A percentile compares a stretch with the other conserved stretches of the same genome.
Conservation (phyloP, 2,113 vertebrate genomes). For the Paratilapia polleni region DNA sequence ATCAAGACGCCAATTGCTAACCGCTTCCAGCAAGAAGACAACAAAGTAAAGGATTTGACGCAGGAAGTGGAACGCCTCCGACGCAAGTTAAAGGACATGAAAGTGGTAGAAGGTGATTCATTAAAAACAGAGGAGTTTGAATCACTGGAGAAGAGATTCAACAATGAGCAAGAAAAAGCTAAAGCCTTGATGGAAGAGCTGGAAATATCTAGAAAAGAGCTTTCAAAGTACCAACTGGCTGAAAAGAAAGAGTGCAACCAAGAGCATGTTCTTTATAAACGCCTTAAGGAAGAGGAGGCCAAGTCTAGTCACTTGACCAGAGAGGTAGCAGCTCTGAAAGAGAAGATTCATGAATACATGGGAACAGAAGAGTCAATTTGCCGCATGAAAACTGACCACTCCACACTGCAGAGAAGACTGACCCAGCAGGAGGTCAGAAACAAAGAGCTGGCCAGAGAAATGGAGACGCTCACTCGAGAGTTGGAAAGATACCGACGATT, state of each 20-base stretch:
- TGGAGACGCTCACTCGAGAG: conserved; percentile 91
- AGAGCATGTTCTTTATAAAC: conserved; percentile 90
- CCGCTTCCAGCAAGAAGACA: conserved; percentile 90
- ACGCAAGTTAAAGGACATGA: conserved; percentile 92
- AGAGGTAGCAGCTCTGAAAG: conserved; percentile 93
- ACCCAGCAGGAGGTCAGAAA: conserved; percentile 94
- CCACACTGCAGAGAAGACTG: conserved; percentile 89
- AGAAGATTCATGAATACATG: conserved; percentile 95
- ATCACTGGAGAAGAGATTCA: conserved; percentile 88
- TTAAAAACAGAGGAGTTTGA: conserved; percentile 92
- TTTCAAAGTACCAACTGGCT: conserved; percentile 90
- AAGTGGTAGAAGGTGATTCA: conserved; percentile 91
- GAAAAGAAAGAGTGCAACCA: conserved; percentile 93
- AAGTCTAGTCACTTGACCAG: conserved; percentile 92
- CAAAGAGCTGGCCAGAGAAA: conserved; percentile 92
- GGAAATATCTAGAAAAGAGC: conserved; percentile 87
- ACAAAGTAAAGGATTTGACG: conserved; percentile 94
- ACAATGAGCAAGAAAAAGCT: conserved; percentile 87
- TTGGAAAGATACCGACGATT: conserved; percentile 92
- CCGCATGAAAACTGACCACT: conserved; percentile 89
- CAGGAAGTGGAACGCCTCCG: conserved; percentile 93
- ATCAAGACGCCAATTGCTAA: conserved; percentile 82
- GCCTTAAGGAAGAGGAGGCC: conserved; percentile 91
- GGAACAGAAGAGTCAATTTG: conserved; percentile 91
- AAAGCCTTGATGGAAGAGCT: conserved; percentile 89